Percentiles rank a stretch among this genome's conserved stretches.
phyloP scores from a whole-genome alignment of 2,113 vertebrate species.

The Cepphus grylle region DNA sequence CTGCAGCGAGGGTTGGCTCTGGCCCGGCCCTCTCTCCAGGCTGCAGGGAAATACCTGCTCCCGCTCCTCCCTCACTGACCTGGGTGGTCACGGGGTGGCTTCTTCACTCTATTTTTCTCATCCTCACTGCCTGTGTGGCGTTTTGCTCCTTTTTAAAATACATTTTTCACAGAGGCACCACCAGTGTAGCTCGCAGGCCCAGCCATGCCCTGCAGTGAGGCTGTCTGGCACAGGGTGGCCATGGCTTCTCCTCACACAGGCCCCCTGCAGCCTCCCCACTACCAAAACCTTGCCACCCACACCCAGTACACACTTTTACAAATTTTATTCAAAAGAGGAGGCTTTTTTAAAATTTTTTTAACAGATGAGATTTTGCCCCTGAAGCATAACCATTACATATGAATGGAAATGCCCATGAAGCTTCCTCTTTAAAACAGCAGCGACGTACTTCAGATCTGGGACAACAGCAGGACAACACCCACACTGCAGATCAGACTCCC shows the following conservation, averaged over 20 bases:
- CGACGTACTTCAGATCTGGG: neutral
- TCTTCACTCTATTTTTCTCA: neutral
- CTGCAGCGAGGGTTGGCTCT: neutral
- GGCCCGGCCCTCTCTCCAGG: too few relatives aligned
- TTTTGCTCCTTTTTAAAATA: neutral
- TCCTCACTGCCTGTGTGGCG: rapidly evolving
- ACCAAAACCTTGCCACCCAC: neutral
- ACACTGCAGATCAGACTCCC: rapidly evolving
- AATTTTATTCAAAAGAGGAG: neutral
- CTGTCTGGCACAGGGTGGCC: rapidly evolving
- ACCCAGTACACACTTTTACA: neutral
- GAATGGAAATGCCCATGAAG: rapidly evolving
- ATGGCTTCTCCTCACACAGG: neutral
- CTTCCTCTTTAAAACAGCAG: rapidly evolving
- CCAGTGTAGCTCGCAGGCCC: neutral
- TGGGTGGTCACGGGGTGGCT: neutral
- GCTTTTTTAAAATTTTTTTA: neutral
- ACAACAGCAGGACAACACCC: neutral
- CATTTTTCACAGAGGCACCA: rapidly evolving
- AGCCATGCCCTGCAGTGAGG: neutral
- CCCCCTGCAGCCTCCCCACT: too few relatives aligned
- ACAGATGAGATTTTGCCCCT: rapidly evolving
- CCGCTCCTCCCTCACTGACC: neutral
- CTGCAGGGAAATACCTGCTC: neutral
- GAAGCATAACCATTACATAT: rapidly evolving